phyloP scores from a whole-genome alignment of 2,888 invertebrate genomes.

The Formica aserva region DNA sequence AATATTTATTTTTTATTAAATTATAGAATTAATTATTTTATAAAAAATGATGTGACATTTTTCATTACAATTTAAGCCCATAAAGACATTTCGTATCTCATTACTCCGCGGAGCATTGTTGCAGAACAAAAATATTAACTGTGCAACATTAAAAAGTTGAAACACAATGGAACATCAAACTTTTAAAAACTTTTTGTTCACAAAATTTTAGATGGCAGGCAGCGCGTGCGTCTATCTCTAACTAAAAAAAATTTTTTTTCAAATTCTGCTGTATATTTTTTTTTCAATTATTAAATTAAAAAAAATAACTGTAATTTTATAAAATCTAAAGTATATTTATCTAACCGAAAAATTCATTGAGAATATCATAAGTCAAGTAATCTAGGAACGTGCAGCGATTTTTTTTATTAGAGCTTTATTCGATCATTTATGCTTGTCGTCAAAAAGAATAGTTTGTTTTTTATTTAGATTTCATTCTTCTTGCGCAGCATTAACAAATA shows the following conservation, averaged over 20 bases:
- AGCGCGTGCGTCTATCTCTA: neutral
- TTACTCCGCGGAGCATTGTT: conserved; percentile 14
- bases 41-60: neutral
- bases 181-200: conserved; percentile 14
- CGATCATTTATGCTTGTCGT: neutral
- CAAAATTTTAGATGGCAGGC: neutral
- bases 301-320: neutral
- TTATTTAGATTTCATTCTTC: neutral
- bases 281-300: neutral
- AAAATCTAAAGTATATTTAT: neutral
- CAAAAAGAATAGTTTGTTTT: neutral
- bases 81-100: conserved; percentile 9
- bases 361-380: neutral
- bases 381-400: neutral
- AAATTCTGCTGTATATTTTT: neutral
- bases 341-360: neutral
- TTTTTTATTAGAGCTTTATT: neutral
- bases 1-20: conserved; percentile 14
- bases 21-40: neutral
- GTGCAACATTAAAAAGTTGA: conserved; percentile 17
- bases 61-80: conserved; percentile 27
- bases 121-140: conserved; percentile 32
- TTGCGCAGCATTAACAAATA: neutral
- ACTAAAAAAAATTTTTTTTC: neutral
- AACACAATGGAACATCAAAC: neutral